phyloP scores from a whole-genome alignment of 2,888 invertebrate species.

The Melipona beecheii region DNA sequence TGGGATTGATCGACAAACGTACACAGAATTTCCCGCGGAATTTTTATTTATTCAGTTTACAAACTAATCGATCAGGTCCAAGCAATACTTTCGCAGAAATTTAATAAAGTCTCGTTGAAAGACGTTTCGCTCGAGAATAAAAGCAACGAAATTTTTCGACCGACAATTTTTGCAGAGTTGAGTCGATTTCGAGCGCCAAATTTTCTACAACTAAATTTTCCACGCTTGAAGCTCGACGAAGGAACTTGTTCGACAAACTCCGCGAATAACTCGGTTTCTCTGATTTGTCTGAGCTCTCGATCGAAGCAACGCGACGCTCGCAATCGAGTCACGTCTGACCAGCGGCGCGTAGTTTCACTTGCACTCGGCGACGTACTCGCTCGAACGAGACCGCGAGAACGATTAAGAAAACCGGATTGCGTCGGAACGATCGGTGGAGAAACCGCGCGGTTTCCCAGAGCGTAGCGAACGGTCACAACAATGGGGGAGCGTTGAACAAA shows the following conservation, averaged over 20 bases:
- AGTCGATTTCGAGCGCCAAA: neutral
- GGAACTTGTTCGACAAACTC: neutral
- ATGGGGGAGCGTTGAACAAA: slow-evolving; percentile 32
- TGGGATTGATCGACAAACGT: too few relatives aligned
- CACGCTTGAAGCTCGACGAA: neutral
- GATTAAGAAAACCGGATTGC: slow-evolving; percentile 26
- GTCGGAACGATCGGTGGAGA: neutral
- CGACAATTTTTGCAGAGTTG: neutral
- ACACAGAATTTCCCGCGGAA: too few relatives aligned
- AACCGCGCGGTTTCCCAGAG: neutral
- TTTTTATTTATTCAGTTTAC: too few relatives aligned
- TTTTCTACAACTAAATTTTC: neutral
- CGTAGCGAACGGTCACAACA: slow-evolving; percentile 8
- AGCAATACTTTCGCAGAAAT: too few relatives aligned
- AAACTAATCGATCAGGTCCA: too few relatives aligned
- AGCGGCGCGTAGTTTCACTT: slow-evolving; percentile 12
- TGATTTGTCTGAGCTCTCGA: neutral
- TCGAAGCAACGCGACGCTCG: too few relatives aligned
- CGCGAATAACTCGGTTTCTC: neutral
- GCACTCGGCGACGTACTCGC: too few relatives aligned
- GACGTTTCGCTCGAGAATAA: too few relatives aligned
- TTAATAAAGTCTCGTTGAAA: too few relatives aligned
- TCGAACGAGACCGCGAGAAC: neutral
- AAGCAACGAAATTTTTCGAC: neutral
- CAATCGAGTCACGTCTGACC: slow-evolving; percentile 15